A percentile compares a stretch with the other conserved stretches of the same genome.
Conservation (phyloP, 2,888 invertebrate species). For the Dexiosoma caninum region DNA sequence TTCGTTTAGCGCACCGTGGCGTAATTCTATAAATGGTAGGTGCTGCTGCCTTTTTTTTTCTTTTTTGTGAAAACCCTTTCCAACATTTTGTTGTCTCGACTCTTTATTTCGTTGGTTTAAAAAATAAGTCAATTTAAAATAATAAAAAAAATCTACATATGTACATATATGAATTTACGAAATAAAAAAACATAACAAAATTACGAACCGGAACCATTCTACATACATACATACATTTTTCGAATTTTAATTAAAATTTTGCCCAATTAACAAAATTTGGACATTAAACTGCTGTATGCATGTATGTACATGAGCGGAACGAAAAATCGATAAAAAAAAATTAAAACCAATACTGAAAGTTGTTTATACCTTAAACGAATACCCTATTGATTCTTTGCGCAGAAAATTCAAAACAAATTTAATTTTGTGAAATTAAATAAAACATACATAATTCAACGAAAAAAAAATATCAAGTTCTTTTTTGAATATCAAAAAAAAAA, state of each 20-base stretch:
- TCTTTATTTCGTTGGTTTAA: conserved; percentile 46
- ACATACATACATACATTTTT: background rate
- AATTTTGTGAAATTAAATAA: background rate
- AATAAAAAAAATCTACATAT: conserved; percentile 14
- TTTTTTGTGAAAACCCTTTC: conserved; percentile 14
- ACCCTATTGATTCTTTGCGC: background rate
- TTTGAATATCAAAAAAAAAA: background rate
- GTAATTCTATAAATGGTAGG: conserved; percentile 32
- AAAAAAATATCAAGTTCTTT: background rate
- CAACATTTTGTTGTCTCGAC: conserved; percentile 25
- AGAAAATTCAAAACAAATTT: background rate
- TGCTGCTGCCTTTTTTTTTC: background rate
- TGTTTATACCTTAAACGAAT: background rate
- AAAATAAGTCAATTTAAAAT: conserved; percentile 29
- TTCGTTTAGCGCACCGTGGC: background rate
- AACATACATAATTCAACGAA: background rate
- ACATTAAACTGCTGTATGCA: conserved; percentile 26
- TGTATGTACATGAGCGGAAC: background rate
- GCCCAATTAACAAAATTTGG: conserved; percentile 43
- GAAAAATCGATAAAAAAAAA: background rate
- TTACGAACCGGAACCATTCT: conserved; percentile 46
- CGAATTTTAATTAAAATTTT: conserved; percentile 36
- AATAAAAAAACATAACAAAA: conserved; percentile 2
- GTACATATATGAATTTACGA: too few species aligned
- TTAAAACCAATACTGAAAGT: conserved; percentile 14